Percentiles rank a stretch among this genome's conserved stretches.
phyloP scores from a whole-genome alignment of 1,140 invertebrate species.

The Triops longicaudatus region DNA sequence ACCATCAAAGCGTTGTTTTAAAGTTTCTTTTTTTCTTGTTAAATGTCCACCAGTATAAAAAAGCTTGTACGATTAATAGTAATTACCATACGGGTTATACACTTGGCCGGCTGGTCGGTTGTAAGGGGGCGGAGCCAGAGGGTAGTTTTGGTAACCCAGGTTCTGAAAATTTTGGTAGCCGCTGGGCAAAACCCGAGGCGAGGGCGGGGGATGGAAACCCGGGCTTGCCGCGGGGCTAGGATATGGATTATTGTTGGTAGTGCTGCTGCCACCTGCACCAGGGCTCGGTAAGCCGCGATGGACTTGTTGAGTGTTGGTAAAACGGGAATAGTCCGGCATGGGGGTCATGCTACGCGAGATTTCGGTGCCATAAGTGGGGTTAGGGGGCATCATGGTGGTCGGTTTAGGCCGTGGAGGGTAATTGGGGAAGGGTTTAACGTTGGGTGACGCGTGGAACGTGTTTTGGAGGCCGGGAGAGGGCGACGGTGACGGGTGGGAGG shows the following conservation, averaged over 20 bases:
- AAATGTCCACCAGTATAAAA: background rate
- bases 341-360: conserved; percentile 17
- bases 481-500: background rate
- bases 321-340: conserved; percentile 8
- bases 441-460: background rate
- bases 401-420: background rate
- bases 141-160: conserved; percentile 20
- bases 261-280: conserved; percentile 4
- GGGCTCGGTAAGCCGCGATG: conserved; percentile 4
- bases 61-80: conserved; percentile 15
- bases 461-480: background rate
- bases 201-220: conserved; percentile 19
- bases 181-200: conserved; percentile 26
- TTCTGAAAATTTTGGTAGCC: conserved; percentile 26
- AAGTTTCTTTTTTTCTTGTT: no score
- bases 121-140: background rate
- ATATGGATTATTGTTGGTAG: conserved; percentile 23
- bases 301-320: conserved; percentile 7
- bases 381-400: conserved; percentile 16
- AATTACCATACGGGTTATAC: conserved; percentile 3
- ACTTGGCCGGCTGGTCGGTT: conserved; percentile 3
- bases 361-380: background rate
- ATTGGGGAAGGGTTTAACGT: conserved; percentile 10
- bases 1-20: conserved; percentile 15
- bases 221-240: conserved; percentile 27